Conservation (phyloP, 2,888 invertebrate species). For the Heliconius cydno region DNA sequence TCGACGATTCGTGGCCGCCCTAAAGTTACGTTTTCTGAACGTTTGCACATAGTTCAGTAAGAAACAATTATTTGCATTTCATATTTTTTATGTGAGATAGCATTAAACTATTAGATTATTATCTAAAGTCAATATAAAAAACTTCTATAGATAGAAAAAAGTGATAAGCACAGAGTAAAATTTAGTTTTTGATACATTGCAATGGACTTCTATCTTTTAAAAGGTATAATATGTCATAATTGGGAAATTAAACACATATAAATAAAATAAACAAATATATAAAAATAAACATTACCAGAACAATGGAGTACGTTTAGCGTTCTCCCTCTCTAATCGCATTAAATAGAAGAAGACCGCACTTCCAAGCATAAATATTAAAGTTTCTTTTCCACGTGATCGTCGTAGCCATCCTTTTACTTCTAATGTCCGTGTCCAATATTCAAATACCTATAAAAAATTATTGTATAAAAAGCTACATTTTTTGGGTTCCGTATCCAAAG, state of each 20-base stretch:
- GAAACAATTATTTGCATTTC: no score
- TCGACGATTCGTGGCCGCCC: no score
- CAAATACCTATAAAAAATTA: constrained; percentile 68
- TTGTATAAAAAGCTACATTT: not conserved
- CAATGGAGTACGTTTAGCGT: constrained; percentile 71
- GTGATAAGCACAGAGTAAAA: no score
- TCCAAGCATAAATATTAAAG: constrained; percentile 77
- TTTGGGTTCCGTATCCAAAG: no score
- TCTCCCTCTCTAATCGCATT: constrained; percentile 75
- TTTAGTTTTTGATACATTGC: no score
- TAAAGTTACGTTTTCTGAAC: no score
- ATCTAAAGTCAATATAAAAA: no score
- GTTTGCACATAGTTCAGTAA: no score
- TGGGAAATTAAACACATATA: not conserved
- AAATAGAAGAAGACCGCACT: constrained; percentile 81
- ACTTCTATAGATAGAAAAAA: no score
- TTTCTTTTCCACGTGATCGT: constrained; percentile 71
- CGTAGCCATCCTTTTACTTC: constrained; percentile 79
- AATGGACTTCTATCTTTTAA: no score
- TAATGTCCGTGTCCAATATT: constrained; percentile 77
- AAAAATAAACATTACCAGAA: constrained; percentile 71
- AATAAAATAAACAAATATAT: not conserved
- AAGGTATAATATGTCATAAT: not conserved
- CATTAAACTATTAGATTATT: no score
- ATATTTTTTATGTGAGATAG: no score